A percentile compares a stretch with the other conserved stretches of the same genome.
Evolutionary conservation across 1,140 invertebrate genomes (phyloP).

Genomic region (Acromyrmex heyeri): DNA sequence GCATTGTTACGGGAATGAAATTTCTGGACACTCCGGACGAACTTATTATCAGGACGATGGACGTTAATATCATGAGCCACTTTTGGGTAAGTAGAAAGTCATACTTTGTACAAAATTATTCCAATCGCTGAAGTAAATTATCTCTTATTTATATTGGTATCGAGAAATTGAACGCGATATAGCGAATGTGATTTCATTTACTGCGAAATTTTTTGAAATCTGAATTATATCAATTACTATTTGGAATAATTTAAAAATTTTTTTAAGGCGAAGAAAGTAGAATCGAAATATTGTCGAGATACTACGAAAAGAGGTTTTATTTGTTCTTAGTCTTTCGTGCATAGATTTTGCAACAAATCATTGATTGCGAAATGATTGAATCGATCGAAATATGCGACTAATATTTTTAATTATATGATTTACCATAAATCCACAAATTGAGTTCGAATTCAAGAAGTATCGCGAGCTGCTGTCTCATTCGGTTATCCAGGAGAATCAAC

Average conservation of each 20-base stretch:
- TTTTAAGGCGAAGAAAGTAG: background rate
- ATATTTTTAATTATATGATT: conserved; percentile 10
- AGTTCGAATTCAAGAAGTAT: conserved; percentile 63
- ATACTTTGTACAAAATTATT: background rate
- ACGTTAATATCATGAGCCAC: conserved; percentile 92
- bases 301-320: conserved; percentile 2
- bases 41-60: conserved; percentile 91
- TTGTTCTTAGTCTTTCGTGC: background rate
- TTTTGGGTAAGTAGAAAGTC: conserved; percentile 90
- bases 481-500: conserved; percentile 54
- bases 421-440: background rate
- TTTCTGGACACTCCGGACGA: conserved; percentile 95
- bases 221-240: background rate
- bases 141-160: background rate
- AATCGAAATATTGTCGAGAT: background rate
- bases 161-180: background rate
- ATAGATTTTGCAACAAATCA: conserved; percentile 23
- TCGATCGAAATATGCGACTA: background rate
- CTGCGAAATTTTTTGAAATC: background rate
- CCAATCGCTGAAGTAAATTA: background rate
- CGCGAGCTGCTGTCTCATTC: background rate
- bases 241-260: conserved; percentile 2
- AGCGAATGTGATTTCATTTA: background rate
- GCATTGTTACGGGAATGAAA: conserved; percentile 93
- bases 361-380: conserved; percentile 3